Evolutionary conservation across 2,113 vertebrate species (phyloP).

Genomic region (Sylvia atricapilla): DNA sequence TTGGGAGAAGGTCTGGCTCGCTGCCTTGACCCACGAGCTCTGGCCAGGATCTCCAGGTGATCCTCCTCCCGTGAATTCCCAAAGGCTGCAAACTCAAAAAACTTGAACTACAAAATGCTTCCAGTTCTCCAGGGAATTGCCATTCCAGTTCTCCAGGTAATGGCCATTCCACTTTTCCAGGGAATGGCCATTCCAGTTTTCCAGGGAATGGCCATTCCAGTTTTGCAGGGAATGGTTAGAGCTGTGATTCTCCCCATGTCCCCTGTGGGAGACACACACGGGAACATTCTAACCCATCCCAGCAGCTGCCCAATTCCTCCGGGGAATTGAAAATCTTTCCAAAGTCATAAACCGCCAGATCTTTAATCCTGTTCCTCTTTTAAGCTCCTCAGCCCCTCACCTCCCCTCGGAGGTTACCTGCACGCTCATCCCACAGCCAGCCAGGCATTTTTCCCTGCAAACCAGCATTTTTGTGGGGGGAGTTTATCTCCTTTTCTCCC

Average conservation of each 20-base stretch:
- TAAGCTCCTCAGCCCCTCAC: neutral
- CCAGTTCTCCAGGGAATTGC: neutral
- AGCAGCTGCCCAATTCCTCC: neutral
- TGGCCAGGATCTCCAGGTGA: neutral
- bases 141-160: neutral
- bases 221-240: neutral
- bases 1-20: accelerated
- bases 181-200: neutral
- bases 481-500: neutral
- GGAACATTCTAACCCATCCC: neutral
- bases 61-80: neutral
- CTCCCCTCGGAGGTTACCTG: neutral
- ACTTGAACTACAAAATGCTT: neutral
- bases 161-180: neutral
- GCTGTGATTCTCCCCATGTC: neutral
- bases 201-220: too few relatives aligned
- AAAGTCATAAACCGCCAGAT: neutral
- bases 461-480: neutral
- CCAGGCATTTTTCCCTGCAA: neutral
- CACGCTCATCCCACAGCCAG: neutral
- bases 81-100: neutral
- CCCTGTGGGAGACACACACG: neutral
- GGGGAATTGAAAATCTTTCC: neutral
- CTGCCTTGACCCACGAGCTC: accelerated
- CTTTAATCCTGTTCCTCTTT: neutral